Base-by-base conservation (phyloP, 2,888 invertebrate genomes). In the Ectropis crepuscularia region DNA sequence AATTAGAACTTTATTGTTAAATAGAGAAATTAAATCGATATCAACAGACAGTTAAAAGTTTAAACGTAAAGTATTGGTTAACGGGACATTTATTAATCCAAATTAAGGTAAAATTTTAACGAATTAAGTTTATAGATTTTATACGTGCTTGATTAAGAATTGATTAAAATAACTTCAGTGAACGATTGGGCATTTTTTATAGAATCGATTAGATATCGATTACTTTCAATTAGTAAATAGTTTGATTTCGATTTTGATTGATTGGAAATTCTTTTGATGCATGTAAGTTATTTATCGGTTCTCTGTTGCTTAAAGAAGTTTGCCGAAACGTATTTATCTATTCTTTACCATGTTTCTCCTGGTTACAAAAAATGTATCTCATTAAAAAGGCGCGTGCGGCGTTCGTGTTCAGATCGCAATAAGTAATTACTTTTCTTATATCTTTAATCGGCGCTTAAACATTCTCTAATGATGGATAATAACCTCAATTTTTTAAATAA, bases 1-100 rank as follows among this genome's bases (percentile, higher is more conserved):
- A 76, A 79, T 85, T 73, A 78, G 57, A 79, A 77, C 69, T 78
- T 79, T 83, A 75, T 76, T 79, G 73, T 79, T 79, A 73, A 79
- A 80, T 78, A 80, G 71, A 79, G 55, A 69, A 66, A 65, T 61
- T 68, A 58, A n/a, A 69, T 68, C 59, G 75, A 78, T 75, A 80
- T 79, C 76, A 77, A 72, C 77, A 77, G 76, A 74, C 69, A 72
- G 74, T 73, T 68, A 58, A 64, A 61, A 54, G 57, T 49, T 47
- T 43, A 54, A 58, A 63, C 16, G 49, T 64, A 61, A 65, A 63
- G 46, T 64, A 59, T 61, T 61, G 53, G 65, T 62, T 69, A 71
- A 67, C 65, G 61, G 59, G 53, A 47, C 53, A 70, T 65, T 65
- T 63, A 60, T 70, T 64, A 70, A 66, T 57, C 57, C 39, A 53